Percentiles rank a stretch among this genome's conserved stretches.
Evolutionary conservation across 2,888 invertebrate genomes (phyloP).

Genomic region (Aromia moschata): DNA sequence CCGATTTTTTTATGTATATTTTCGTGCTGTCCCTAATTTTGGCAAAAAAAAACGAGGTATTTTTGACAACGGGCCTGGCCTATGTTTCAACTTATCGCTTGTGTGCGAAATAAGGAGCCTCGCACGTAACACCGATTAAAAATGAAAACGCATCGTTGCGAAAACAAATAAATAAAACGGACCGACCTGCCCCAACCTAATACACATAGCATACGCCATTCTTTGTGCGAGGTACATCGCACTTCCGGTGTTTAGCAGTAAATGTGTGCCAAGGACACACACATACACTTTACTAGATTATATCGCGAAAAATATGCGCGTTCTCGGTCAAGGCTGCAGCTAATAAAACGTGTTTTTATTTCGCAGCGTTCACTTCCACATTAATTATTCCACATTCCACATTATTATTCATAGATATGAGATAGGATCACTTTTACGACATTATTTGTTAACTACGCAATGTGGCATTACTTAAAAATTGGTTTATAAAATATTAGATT

Average conservation of each 20-base stretch:
- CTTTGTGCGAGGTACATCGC: constrained; percentile 12
- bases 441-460: neutral
- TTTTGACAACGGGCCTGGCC: too few relatives aligned
- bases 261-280: constrained; percentile 30
- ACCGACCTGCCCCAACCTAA: constrained; percentile 17
- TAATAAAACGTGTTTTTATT: constrained; percentile 18
- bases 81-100: too few relatives aligned
- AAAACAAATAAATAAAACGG: constrained; percentile 13
- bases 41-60: too few relatives aligned
- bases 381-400: constrained; percentile 7
- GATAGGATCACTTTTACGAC: neutral
- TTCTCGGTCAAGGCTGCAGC: constrained; percentile 18
- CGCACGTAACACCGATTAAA: neutral
- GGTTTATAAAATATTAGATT: neutral
- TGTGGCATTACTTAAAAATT: neutral
- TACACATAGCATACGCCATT: neutral
- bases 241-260: constrained; percentile 16
- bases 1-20: too few relatives aligned
- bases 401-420: constrained; percentile 1
- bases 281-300: constrained; percentile 19
- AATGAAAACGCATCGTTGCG: constrained; percentile 13
- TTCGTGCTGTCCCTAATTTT: too few relatives aligned
- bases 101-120: too few relatives aligned
- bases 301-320: constrained; percentile 27
- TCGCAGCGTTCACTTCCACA: constrained; percentile 5